Base-by-base conservation (phyloP, 2,113 vertebrate genomes). In the Ammodytes marinus region DNA sequence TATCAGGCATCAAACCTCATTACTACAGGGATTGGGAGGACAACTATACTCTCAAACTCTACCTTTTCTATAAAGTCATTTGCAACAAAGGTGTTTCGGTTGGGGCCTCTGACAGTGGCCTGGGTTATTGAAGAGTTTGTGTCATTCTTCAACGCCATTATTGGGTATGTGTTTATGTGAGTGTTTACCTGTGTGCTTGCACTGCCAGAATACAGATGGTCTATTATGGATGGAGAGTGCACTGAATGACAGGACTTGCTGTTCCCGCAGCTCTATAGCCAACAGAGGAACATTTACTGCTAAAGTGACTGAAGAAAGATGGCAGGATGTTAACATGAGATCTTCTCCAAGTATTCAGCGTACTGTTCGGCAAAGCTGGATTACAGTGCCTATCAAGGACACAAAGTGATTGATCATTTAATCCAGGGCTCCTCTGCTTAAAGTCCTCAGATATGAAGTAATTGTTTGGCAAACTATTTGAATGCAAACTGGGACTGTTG, bases 41-140 rank as follows among this genome's bases (percentile, higher is more conserved):
- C 81, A 82, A 86, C 86, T 60, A 84, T 69, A 73, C 79, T 65
- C 79, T 82, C 68, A 63, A 66, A 80, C 14, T 76, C 64, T 49
- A 55, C 88, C 67, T 85, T 88, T 89, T 64, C 82, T 69, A 55
- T 76, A 71, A 82, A 87, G 78, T 87, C 49, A 83, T 88, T 87
- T 81, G 65, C 61, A 39, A 76, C 69, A 52, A 74, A 74, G 72
- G 73, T 87, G 73, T 83, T 84, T 74, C 58, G 74, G 82, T 82
- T 69, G 74, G 27, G 64, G 46, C 10, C 55, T 83, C 66, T 55
- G 80, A 75, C 80, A 70, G 69, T 75, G 77, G 68, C 47, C 49
- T 39, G 7, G 83, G 82, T 86, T 85, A 79, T 47, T 77, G 66
- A 87, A 80, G 57, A 75, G 74, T 64, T 49, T 82, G 60, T 80